Evolutionary conservation across 2,797 vertebrate genomes (phyloP).

Genomic region (Glyptemys insculpta): DNA sequence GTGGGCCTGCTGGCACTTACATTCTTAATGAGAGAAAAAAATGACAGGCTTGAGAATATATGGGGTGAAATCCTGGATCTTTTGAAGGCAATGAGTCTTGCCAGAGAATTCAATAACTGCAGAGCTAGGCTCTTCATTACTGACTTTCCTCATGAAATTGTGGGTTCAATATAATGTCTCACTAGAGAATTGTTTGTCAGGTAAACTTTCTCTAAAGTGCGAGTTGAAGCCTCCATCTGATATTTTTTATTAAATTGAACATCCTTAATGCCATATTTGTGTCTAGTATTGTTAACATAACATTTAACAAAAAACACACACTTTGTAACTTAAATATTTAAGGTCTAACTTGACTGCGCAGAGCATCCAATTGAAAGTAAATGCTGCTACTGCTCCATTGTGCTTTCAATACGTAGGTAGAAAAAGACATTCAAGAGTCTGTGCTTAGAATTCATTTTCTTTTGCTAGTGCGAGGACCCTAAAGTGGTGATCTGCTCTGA

Average conservation of each 20-base stretch:
- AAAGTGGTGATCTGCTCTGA: background rate
- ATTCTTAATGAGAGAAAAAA: background rate
- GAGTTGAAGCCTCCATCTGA: background rate
- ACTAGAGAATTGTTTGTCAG: background rate
- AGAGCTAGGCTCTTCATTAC: background rate
- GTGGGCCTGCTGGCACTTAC: background rate
- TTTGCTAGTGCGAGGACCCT: background rate
- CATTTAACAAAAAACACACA: background rate
- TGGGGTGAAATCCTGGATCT: background rate
- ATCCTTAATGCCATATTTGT: background rate
- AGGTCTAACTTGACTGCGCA: background rate
- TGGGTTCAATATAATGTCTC: background rate
- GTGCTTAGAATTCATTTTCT: background rate
- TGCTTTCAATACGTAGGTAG: background rate
- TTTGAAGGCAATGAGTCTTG: background rate
- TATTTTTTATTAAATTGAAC: background rate
- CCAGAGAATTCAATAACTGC: background rate
- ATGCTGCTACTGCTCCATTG: background rate
- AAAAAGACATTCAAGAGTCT: background rate
- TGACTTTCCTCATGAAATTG: background rate
- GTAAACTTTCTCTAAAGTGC: background rate
- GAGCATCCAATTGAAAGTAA: background rate
- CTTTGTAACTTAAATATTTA: background rate
- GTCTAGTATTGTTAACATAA: background rate
- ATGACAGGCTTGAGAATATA: background rate